Percentiles rank a stretch among this genome's conserved stretches.
These are phyloP conservation scores for Volucella inanis DNA, from an alignment of 2,888 invertebrate genomes.

Conservation along the genomic window DNA sequence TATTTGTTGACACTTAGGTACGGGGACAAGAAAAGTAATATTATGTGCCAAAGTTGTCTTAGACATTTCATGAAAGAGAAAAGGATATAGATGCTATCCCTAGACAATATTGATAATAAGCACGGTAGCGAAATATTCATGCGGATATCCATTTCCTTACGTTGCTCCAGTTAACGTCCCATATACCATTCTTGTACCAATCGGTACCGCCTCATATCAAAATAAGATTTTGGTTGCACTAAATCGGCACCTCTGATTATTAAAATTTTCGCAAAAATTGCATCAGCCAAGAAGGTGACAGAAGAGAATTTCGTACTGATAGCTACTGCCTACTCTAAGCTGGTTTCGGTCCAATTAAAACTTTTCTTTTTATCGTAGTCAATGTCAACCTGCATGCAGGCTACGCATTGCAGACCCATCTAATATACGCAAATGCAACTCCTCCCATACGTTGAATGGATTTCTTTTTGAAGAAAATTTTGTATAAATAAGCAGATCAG, in stretches of 20 bases:
- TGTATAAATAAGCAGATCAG: conserved; percentile 58
- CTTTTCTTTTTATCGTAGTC: conserved; percentile 43
- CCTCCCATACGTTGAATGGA: conserved; percentile 27
- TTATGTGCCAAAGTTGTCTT: no score
- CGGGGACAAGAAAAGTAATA: not conserved
- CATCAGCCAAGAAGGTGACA: conserved; percentile 39
- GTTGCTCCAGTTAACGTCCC: no score
- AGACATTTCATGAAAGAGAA: no score
- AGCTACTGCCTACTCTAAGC: conserved; percentile 40
- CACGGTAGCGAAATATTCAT: no score
- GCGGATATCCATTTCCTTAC: no score
- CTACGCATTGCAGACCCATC: conserved; percentile 45
- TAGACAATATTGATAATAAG: no score
- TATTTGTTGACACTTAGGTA: no score
- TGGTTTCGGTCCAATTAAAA: conserved; percentile 32
- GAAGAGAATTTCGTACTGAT: conserved; percentile 30
- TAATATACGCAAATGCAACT: conserved; percentile 28
- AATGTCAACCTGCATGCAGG: conserved; percentile 59
- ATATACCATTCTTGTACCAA: no score
- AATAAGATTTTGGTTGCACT: no score
- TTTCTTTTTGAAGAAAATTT: conserved; percentile 29
- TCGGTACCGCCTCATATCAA: no score
- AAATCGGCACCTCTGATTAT: conserved; percentile 18
- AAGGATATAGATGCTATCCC: no score
- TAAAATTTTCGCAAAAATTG: conserved; percentile 42